Conservation (phyloP, 1,140 invertebrate species). For the Apis cerana region DNA sequence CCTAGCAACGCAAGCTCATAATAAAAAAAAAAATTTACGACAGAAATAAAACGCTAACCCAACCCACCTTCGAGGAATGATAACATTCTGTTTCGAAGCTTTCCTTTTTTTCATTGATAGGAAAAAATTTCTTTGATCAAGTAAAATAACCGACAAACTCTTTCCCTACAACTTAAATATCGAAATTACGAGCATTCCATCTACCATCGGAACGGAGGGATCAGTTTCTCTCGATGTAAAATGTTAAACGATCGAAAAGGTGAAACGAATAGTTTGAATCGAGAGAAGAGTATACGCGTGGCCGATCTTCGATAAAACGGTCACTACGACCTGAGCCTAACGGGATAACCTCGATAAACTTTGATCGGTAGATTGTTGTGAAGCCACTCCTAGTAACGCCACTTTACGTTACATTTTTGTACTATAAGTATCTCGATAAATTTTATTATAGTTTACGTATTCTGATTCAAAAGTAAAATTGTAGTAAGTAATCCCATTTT, state of each 20-base stretch:
- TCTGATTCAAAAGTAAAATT: no score
- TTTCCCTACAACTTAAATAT: neutral
- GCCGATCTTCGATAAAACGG: conserved; percentile 46
- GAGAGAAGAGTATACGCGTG: conserved; percentile 20
- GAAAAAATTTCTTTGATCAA: no score
- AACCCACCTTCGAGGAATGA: no score
- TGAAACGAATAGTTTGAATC: conserved; percentile 27
- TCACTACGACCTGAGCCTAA: conserved; percentile 42
- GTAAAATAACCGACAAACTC: neutral
- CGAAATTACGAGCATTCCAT: neutral
- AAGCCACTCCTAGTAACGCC: conserved; percentile 56
- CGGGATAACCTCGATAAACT: conserved; percentile 62
- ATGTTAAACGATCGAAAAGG: conserved; percentile 25
- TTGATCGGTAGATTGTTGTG: conserved; percentile 27
- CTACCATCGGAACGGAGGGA: neutral
- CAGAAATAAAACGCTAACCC: no score
- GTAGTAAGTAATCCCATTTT: no score
- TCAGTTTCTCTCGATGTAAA: neutral
- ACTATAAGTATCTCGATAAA: neutral
- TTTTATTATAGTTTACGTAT: no score
- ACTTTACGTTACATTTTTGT: neutral
- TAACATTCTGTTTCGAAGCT: no score
- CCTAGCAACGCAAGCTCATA: no score
- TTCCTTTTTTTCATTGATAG: neutral
- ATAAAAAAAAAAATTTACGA: no score